Percentiles rank a stretch among this genome's conserved stretches.
phyloP scores from a whole-genome alignment of 2,113 vertebrate species.

The Petrocephalus zakoni region DNA sequence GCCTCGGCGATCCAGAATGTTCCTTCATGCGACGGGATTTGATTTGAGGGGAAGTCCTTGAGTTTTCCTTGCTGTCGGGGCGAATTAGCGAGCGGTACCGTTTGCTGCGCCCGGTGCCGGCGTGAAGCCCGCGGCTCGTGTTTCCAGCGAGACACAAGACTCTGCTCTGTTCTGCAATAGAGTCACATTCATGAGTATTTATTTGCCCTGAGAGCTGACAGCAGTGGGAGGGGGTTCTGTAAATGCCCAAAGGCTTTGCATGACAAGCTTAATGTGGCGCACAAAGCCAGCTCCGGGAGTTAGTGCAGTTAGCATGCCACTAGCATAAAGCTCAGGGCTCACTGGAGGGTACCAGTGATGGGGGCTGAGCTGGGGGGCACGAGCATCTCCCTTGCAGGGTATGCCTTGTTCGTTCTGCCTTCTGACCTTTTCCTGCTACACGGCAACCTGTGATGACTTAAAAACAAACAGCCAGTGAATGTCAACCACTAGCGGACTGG shows the following conservation, averaged over 20 bases:
- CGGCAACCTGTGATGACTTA: neutral
- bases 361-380: neutral
- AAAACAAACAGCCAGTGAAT: neutral
- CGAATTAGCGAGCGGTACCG: conserved; percentile 20
- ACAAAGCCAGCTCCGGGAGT: neutral
- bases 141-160: conserved; percentile 29
- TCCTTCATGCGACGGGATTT: conserved; percentile 25
- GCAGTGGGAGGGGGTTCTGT: conserved; percentile 38
- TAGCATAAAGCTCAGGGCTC: neutral
- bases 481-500: neutral
- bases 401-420: neutral
- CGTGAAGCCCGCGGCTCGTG: neutral
- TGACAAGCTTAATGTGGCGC: conserved; percentile 40
- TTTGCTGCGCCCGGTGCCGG: neutral
- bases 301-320: neutral
- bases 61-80: conserved; percentile 13
- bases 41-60: conserved; percentile 18
- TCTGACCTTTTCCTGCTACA: neutral
- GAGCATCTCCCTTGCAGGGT: neutral
- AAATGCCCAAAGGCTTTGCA: conserved; percentile 45
- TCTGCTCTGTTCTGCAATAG: conserved; percentile 36
- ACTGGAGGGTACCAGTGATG: neutral
- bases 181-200: conserved; percentile 38
- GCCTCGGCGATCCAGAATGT: conserved; percentile 40
- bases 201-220: conserved; percentile 44